Evolutionary conservation across 2,113 vertebrate species (phyloP).

Genomic region (Alligator sinensis): DNA sequence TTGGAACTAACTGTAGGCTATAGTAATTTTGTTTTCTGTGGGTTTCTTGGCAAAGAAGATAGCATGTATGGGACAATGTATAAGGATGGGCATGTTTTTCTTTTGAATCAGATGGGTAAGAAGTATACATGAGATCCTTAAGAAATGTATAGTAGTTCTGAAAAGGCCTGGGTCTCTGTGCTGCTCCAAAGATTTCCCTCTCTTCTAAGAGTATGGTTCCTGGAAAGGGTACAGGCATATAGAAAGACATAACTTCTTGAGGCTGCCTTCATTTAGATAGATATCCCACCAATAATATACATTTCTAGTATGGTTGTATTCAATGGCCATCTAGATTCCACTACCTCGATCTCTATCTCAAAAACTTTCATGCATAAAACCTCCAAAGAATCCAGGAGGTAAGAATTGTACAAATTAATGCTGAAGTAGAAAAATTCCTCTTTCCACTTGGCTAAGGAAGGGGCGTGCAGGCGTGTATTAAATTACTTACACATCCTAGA

Average conservation of each 20-base stretch:
- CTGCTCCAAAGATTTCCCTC: background rate
- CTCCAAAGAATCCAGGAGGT: background rate
- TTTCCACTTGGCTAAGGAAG: background rate
- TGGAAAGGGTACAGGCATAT: background rate
- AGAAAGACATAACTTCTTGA: background rate
- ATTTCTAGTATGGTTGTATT: background rate
- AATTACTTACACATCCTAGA: background rate
- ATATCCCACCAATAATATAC: background rate
- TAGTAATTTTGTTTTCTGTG: background rate
- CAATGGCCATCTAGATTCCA: background rate
- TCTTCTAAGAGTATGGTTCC: background rate
- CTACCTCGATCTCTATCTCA: background rate
- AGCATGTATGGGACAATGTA: background rate
- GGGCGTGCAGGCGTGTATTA: background rate
- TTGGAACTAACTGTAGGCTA: background rate
- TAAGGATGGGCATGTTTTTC: background rate
- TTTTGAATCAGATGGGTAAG: fast-evolving
- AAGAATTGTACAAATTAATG: background rate
- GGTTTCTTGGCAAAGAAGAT: fast-evolving
- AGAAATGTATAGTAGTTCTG: background rate
- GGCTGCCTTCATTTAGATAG: background rate
- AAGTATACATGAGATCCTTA: background rate
- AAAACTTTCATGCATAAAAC: background rate
- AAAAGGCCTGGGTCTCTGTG: background rate
- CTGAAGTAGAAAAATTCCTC: too few species aligned